Conservation (phyloP, 2,113 vertebrate species). For the Empidonax alnorum region DNA sequence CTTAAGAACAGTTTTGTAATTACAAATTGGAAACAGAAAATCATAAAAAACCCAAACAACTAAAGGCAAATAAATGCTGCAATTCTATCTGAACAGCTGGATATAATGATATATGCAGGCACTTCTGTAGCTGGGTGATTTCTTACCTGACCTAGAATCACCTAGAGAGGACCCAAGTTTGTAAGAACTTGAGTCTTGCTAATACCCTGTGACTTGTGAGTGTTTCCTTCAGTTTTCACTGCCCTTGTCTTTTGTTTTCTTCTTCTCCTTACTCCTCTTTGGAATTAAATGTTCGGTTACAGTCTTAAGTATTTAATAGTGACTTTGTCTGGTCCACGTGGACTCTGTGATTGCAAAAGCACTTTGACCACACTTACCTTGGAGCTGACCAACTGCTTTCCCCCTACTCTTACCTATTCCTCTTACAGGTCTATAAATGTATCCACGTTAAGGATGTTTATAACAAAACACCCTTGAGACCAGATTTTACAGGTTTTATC, state of each 20-base stretch:
- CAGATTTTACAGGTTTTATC: neutral
- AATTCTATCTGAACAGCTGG: neutral
- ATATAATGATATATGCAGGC: neutral
- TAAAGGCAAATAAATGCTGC: neutral
- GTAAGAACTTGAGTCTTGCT: neutral
- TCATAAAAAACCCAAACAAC: neutral
- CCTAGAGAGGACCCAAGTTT: neutral
- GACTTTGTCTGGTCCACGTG: neutral
- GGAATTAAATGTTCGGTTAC: neutral
- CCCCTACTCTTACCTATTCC: neutral
- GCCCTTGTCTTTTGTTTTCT: neutral
- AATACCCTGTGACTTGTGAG: neutral
- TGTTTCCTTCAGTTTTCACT: neutral
- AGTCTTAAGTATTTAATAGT: neutral
- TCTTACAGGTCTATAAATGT: neutral
- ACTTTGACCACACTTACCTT: neutral
- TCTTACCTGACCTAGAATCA: neutral
- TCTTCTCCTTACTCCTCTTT: neutral
- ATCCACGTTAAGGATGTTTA: neutral
- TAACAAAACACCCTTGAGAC: neutral
- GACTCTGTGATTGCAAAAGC: neutral
- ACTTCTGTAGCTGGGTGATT: neutral
- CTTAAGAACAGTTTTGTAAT: neutral
- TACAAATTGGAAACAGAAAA: constrained; percentile 21
- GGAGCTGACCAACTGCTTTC: neutral